phyloP scores from a whole-genome alignment of 2,797 vertebrate genomes.

The Chaunax sp. region DNA sequence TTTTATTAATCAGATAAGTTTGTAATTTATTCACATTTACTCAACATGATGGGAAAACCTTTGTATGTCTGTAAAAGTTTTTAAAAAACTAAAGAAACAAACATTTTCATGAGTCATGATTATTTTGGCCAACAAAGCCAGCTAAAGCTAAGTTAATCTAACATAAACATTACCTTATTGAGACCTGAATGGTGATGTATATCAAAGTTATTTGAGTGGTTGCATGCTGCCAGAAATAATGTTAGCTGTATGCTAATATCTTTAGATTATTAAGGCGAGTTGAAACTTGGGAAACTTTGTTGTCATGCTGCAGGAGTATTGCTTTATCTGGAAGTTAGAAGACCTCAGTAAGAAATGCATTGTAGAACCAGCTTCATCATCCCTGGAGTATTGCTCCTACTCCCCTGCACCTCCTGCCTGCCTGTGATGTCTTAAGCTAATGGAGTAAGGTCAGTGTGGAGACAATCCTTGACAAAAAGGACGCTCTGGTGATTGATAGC shows the following conservation, averaged over 20 bases:
- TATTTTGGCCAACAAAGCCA: too few species aligned
- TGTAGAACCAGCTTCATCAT: slow-evolving; percentile 17
- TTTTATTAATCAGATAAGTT: too few species aligned
- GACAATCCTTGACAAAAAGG: slow-evolving; percentile 79
- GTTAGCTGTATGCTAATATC: not conserved
- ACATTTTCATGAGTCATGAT: too few species aligned
- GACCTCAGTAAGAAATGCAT: slow-evolving; percentile 10
- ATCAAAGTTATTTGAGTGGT: too few species aligned
- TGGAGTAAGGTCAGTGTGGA: slow-evolving; percentile 75
- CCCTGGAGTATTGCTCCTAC: slow-evolving; percentile 28
- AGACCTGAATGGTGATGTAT: too few species aligned
- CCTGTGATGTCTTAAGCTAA: slow-evolving; percentile 65
- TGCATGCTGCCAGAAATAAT: not conserved
- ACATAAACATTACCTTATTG: too few species aligned
- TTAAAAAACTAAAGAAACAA: too few species aligned
- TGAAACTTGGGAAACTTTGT: not conserved
- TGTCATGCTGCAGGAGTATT: not conserved
- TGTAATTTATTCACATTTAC: too few species aligned
- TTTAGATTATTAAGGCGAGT: too few species aligned
- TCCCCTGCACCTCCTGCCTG: slow-evolving; percentile 47
- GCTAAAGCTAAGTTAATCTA: too few species aligned
- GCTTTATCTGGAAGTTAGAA: not conserved
- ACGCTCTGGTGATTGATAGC: slow-evolving; percentile 82
- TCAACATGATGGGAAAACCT: too few species aligned
- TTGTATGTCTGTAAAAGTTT: too few species aligned